Percentiles rank a stretch among this genome's conserved stretches.
phyloP scores from a whole-genome alignment of 2,797 vertebrate species.

The Lagorchestes hirsutus region DNA sequence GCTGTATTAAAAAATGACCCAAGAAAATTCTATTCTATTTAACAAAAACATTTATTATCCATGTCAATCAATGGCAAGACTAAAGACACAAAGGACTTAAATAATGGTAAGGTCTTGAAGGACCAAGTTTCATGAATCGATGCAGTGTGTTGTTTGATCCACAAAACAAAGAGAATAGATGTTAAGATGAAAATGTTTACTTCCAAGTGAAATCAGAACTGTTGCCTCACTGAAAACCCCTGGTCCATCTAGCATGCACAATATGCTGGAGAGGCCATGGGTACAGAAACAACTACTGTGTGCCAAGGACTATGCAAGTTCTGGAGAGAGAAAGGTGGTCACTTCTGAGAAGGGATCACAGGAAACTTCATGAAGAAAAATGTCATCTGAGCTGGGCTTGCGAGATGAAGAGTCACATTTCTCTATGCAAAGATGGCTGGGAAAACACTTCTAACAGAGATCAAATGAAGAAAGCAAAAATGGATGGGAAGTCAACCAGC shows the following conservation, averaged over 20 bases:
- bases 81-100: background rate
- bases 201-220: background rate
- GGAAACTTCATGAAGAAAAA: background rate
- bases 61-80: background rate
- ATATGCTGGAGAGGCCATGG: background rate
- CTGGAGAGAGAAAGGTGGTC: background rate
- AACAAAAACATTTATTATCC: background rate
- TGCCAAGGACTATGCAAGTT: background rate
- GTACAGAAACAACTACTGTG: background rate
- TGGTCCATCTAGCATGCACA: background rate
- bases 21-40: background rate
- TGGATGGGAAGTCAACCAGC: background rate
- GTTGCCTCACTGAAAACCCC: background rate
- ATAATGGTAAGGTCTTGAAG: background rate
- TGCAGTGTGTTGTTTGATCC: background rate
- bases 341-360: background rate
- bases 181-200: background rate
- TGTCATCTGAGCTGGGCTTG: background rate
- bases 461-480: background rate
- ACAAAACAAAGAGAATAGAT: background rate
- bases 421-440: background rate
- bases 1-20: background rate
- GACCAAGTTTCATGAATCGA: background rate
- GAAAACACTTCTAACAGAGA: background rate
- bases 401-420: background rate